Base-by-base conservation (phyloP, 2,113 vertebrate species). In the Haemorhous mexicanus region DNA sequence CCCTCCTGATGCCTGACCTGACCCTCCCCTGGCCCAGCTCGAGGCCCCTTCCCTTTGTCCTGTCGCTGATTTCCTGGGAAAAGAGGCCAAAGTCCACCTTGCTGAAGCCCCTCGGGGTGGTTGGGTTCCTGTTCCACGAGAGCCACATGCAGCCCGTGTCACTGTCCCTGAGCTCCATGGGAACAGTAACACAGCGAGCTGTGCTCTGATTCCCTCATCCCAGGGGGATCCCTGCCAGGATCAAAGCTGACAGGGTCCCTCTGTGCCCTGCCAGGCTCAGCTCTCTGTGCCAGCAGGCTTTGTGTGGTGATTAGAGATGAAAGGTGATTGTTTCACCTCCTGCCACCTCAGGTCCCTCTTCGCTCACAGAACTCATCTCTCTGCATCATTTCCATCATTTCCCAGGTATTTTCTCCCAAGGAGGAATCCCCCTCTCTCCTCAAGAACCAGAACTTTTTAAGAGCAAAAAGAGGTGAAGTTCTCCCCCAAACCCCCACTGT, bases 401-500 rank as follows among this genome's bases (percentile, higher is more conserved):
- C 30, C 19, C 16, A 44, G 33, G 3, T 2, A 8, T 10, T 23
- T 43, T 16, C 69, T 66, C 32, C 18, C 6, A 8, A 17, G 23
- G 23, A 70, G 64, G 16, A 4, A 86, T 16, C 24, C 13, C 37
- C 43, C 9, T 10, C 47, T 77, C 41, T 59, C 28, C 47, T 35
- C 47, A 17, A n/a, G 23, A 69, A 24, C 16, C 55, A 11, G 28
- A 33, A 28, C 5, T 37, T 53, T 16, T 15, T 5, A 12, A 74
- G 62, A 19, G 14, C 21, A 22, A 6, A 10, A 30, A 24, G 35
- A 13, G 8, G 7, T 5, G 17, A 49, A 0, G 1, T 22, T 37
- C 20, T 10, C 44, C 49, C 49, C 35, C 33, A 4, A 15, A 4
- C 1, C 35, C 44, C 6, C 0, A 0, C n/a, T 17, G 1, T 4